These are phyloP conservation scores for Sclerurus mexicanus DNA, from an alignment of 2,113 vertebrate genomes.

Conservation along the genomic window DNA sequence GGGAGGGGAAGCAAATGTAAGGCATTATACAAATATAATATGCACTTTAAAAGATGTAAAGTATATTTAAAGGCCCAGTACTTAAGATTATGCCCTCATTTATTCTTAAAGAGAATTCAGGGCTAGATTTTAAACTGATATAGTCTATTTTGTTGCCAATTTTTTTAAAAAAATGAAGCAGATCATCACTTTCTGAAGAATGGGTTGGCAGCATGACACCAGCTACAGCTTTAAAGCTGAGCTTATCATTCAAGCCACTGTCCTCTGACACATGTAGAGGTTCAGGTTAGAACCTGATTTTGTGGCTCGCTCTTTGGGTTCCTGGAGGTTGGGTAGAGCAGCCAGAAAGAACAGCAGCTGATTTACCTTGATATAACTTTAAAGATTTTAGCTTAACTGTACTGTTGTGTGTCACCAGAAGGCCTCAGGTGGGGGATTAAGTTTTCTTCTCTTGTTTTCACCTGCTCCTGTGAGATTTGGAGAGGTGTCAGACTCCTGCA, in stretches of 20 bases:
- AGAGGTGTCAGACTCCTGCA: background rate
- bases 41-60: background rate
- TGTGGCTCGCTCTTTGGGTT: background rate
- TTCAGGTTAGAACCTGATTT: background rate
- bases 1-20: background rate
- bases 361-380: background rate
- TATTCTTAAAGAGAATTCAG: background rate
- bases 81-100: background rate
- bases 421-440: background rate
- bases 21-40: background rate
- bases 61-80: rapidly evolving
- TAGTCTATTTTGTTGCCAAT: background rate
- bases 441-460: background rate
- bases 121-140: background rate
- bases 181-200: background rate
- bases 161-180: background rate
- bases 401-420: background rate
- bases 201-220: background rate
- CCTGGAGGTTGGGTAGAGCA: background rate
- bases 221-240: background rate
- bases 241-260: background rate
- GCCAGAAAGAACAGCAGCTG: background rate
- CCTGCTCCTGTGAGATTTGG: background rate
- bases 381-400: background rate
- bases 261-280: background rate